These are phyloP conservation scores for Oxyruncus cristatus DNA, from an alignment of 2,113 vertebrate species.

Conservation along the genomic window DNA sequence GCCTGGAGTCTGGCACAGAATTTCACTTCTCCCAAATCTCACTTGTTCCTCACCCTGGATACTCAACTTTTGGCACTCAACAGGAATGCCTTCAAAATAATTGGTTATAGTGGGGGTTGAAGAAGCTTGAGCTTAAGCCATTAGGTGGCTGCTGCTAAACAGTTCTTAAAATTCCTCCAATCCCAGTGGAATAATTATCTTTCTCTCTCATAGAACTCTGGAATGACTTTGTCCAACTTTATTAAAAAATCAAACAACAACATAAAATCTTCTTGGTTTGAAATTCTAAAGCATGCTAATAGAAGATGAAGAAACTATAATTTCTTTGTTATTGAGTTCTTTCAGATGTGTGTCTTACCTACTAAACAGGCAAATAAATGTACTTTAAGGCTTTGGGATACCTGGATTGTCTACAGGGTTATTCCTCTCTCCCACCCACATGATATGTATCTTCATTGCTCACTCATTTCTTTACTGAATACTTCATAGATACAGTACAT, in stretches of 20 bases:
- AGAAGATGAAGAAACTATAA: background rate
- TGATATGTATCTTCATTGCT: background rate
- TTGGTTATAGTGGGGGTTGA: background rate
- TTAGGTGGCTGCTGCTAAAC: background rate
- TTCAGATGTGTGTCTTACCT: background rate
- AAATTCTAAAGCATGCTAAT: background rate
- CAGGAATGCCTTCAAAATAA: background rate
- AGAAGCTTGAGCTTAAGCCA: background rate
- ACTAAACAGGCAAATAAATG: background rate
- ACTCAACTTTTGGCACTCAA: background rate
- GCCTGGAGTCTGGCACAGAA: background rate
- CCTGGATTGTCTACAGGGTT: background rate
- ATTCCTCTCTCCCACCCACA: background rate
- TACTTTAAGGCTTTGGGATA: background rate
- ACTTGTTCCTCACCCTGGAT: background rate
- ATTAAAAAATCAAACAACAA: background rate
- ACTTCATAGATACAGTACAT: background rate
- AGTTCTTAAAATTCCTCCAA: background rate
- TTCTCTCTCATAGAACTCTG: background rate
- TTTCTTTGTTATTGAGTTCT: background rate
- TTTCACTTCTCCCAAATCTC: background rate
- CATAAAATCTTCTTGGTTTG: background rate
- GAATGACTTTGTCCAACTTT: background rate
- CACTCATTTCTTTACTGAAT: background rate
- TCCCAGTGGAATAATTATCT: background rate